phyloP scores from a whole-genome alignment of 2,888 invertebrate genomes.

The Biston betularia region DNA sequence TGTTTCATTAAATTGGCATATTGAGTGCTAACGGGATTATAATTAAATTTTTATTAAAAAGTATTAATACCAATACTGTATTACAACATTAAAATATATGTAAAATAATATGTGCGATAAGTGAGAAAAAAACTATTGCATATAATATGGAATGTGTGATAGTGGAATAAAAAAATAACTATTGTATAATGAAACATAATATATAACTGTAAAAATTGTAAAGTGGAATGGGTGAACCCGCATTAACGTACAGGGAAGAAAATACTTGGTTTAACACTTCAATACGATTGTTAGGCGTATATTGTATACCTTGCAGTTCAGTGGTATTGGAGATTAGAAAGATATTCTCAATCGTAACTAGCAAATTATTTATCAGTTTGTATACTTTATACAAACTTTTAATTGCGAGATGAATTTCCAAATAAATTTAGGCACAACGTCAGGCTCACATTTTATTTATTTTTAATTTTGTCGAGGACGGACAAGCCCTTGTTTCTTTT shows the following conservation, averaged over 20 bases:
- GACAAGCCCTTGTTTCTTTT: slow-evolving; percentile 65
- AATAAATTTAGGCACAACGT: slow-evolving; percentile 76
- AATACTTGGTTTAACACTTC: neutral
- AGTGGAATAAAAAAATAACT: slow-evolving; percentile 51
- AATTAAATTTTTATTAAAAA: slow-evolving; percentile 32
- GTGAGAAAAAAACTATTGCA: slow-evolving; percentile 73
- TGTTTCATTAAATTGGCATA: no score
- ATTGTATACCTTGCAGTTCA: neutral
- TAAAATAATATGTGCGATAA: slow-evolving; percentile 51
- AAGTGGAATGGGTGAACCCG: slow-evolving; percentile 71
- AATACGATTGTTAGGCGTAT: neutral
- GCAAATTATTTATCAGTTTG: slow-evolving; percentile 10
- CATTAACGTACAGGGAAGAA: slow-evolving; percentile 42
- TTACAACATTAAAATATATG: slow-evolving; percentile 48
- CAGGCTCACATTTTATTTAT: slow-evolving; percentile 69
- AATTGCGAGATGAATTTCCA: slow-evolving; percentile 67
- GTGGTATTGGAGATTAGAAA: neutral
- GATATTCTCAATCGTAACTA: neutral
- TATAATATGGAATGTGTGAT: slow-evolving; percentile 73
- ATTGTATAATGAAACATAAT: slow-evolving; percentile 48
- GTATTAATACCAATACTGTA: slow-evolving; percentile 39
- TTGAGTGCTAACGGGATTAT: no score
- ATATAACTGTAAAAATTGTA: slow-evolving; percentile 38
- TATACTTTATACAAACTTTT: slow-evolving; percentile 36
- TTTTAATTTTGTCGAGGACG: slow-evolving; percentile 66